These are phyloP conservation scores for Bungarus multicinctus DNA, from an alignment of 2,113 vertebrate genomes.

Conservation along the genomic window DNA sequence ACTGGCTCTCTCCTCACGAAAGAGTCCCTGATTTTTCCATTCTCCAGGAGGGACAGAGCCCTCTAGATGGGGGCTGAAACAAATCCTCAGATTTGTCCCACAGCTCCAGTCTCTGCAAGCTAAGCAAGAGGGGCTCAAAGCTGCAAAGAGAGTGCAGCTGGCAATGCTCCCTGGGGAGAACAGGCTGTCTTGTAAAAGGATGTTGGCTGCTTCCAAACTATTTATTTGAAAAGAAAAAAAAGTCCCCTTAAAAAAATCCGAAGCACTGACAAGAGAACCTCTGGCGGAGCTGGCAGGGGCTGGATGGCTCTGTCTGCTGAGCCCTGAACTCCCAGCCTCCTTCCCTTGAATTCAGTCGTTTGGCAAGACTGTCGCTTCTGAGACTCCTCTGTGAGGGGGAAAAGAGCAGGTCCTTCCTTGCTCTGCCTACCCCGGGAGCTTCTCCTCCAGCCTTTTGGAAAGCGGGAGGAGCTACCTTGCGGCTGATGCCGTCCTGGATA, in stretches of 20 bases:
- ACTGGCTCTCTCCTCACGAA: background rate
- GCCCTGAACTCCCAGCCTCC: too few relatives aligned
- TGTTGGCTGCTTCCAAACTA: background rate
- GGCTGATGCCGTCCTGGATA: conserved; percentile 89
- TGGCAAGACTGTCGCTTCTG: background rate
- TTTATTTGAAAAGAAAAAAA: background rate
- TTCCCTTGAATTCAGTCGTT: background rate
- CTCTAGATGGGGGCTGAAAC: background rate
- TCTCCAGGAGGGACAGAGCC: too few relatives aligned
- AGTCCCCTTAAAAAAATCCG: background rate
- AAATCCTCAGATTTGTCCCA: background rate
- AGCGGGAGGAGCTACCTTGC: conserved; percentile 74
- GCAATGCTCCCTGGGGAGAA: background rate
- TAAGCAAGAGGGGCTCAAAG: background rate
- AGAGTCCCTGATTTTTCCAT: background rate
- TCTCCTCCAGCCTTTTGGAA: background rate
- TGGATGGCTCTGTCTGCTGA: too few relatives aligned
- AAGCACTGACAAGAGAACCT: background rate
- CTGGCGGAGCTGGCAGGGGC: background rate
- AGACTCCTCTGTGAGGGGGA: background rate
- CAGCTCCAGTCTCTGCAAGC: background rate
- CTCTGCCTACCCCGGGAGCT: background rate
- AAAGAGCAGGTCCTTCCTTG: too few relatives aligned
- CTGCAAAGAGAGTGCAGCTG: background rate
- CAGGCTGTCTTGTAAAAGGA: background rate